phyloP scores from a whole-genome alignment of 2,113 vertebrate genomes.

The Nyctereutes procyonoides region DNA sequence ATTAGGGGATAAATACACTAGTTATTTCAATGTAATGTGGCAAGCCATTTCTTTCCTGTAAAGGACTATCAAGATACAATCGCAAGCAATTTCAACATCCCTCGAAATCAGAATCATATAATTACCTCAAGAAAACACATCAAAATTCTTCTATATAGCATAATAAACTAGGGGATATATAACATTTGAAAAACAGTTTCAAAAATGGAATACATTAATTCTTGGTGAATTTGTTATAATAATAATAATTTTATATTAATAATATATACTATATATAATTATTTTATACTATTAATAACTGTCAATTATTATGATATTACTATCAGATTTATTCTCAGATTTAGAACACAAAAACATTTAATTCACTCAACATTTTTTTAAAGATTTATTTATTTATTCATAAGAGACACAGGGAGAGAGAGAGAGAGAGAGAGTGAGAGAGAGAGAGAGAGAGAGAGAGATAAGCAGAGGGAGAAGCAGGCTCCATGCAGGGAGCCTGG shows the following conservation, averaged over 20 bases:
- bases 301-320: background rate
- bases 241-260: background rate
- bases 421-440: no score
- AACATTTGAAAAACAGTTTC: background rate
- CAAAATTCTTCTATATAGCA: slow-evolving; percentile 5
- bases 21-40: slow-evolving; percentile 2
- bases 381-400: no score
- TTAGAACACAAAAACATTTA: slow-evolving; percentile 35
- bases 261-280: background rate
- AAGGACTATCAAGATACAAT: slow-evolving; percentile 8
- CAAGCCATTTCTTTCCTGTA: slow-evolving; percentile 3
- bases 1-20: background rate
- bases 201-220: slow-evolving; percentile 10
- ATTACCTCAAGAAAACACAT: background rate
- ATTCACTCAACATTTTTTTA: background rate
- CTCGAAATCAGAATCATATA: slow-evolving; percentile 35
- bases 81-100: slow-evolving; percentile 34
- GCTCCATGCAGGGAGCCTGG: no score
- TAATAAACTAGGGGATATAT: background rate
- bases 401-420: no score
- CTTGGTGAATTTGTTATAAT: background rate
- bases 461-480: no score
- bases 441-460: no score
- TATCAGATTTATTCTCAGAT: slow-evolving; percentile 32
- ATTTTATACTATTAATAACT: slow-evolving; percentile 7